These are phyloP conservation scores for Metacarcinus magister DNA, from an alignment of 2,888 invertebrate species.

Conservation along the genomic window DNA sequence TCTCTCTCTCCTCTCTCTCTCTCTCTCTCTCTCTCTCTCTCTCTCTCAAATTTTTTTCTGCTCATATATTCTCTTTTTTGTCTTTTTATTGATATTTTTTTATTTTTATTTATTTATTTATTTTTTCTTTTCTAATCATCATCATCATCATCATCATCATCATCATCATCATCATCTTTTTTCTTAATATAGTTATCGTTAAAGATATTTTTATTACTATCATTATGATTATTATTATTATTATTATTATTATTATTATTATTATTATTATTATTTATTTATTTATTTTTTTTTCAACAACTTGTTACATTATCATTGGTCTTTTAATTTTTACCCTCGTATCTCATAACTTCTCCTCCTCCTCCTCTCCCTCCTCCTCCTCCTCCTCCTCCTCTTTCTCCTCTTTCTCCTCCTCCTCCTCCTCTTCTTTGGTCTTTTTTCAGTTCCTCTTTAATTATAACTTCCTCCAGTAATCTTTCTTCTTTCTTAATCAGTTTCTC, in stretches of 20 bases:
- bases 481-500: not conserved
- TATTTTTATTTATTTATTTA: not conserved
- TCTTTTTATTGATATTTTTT: too few relatives aligned
- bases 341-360: conserved; percentile 6
- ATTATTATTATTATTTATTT: not conserved
- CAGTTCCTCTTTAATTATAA: conserved; percentile 30
- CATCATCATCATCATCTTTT: not conserved
- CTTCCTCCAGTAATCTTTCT: not conserved
- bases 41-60: too few relatives aligned
- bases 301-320: not conserved
- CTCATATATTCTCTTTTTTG: too few relatives aligned
- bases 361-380: not conserved
- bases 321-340: not conserved
- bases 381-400: conserved; percentile 32
- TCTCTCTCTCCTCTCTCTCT: too few relatives aligned
- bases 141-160: not conserved
- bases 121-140: not conserved
- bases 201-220: not conserved
- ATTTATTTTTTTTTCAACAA: not conserved
- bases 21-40: too few relatives aligned
- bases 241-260: not conserved
- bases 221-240: not conserved
- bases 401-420: conserved; percentile 11
- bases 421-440: not conserved
- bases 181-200: not conserved